Base-by-base conservation (phyloP, 2,113 vertebrate genomes). In the Stigmatopora argus region DNA sequence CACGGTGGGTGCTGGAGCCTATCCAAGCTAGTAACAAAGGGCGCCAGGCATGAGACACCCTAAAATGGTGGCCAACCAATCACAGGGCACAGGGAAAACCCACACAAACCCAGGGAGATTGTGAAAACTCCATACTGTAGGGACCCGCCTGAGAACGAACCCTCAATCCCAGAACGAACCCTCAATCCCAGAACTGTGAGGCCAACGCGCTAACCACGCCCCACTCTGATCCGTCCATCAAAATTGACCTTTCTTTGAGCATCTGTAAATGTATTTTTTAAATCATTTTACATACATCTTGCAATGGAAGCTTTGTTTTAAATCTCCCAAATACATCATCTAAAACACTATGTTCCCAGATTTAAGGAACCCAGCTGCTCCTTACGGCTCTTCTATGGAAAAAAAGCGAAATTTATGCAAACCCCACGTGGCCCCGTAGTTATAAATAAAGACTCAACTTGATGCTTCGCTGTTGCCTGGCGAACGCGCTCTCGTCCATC, bases 401-500 rank as follows among this genome's bases (percentile, higher is more conserved):
- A 31, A 63, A 23, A 64, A 58, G 19, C 66, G 21, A 70, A 74
- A 78, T 74, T 18, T 70, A 69, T 75, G 62, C 47, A 72, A 81
- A 65, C 66, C 78, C 77, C 84, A 82, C 71, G 78, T 83, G 83
- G 80, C 70, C 58, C 67, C 68, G 83, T 73, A 49, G 78, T 66
- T 81, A 85, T 85, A 86, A 82, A 86, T 85, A 86, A 86, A 87
- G 58, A 48, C 56, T 57, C 67, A 79, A 83, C 74, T 72, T 70
- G 79, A 77, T 81, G 53, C 64, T 64, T 70, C 73, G 72, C 85
- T 83, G 86, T 85, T 87, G 86, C 85, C 82, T 83, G 79, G 84
- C 72, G 85, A 78, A 76, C 87, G 85, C 75, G 84, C 84, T 60
- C 64, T 68, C 45, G 46, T 73, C 73, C 68, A 52, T 62, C 66